Percentiles rank a stretch among this genome's conserved stretches.
phyloP scores from a whole-genome alignment of 2,113 vertebrate genomes.

The Trematocara unimaculatum region DNA sequence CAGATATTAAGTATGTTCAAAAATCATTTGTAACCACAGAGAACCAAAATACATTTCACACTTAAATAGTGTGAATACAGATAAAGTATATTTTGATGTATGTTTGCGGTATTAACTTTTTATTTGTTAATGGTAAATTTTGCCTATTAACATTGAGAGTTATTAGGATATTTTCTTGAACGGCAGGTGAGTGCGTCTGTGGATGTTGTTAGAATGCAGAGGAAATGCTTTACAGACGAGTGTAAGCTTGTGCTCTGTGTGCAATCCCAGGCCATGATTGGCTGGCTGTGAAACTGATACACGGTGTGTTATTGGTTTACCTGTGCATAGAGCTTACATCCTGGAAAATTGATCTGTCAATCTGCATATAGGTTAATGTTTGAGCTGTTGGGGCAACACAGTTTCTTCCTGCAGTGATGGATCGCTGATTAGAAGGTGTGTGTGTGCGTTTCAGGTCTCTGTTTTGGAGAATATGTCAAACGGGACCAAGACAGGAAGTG shows the following conservation, averaged over 20 bases:
- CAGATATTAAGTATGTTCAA: not conserved
- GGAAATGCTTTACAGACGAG: not conserved
- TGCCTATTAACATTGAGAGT: not conserved
- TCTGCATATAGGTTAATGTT: conserved; percentile 9
- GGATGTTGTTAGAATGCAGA: not conserved
- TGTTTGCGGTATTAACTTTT: not conserved
- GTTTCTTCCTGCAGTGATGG: not conserved
- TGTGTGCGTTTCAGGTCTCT: not conserved
- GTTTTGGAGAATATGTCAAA: not conserved
- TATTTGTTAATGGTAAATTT: not conserved
- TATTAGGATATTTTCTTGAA: not conserved
- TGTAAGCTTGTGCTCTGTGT: not conserved
- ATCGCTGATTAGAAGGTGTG: not conserved
- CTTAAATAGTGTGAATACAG: not conserved
- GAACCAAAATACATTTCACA: not conserved
- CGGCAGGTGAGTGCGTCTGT: not conserved
- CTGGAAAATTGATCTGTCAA: conserved; percentile 16
- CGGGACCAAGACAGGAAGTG: not conserved
- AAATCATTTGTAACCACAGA: not conserved
- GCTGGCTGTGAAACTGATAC: conserved; percentile 5
- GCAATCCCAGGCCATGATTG: not conserved
- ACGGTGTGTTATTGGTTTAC: conserved; percentile 5
- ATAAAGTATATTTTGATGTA: not conserved
- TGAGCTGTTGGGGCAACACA: not conserved
- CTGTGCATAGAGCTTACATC: conserved; percentile 1